These are phyloP conservation scores for Zosterops borbonicus DNA, from an alignment of 2,113 vertebrate species.

Conservation along the genomic window DNA sequence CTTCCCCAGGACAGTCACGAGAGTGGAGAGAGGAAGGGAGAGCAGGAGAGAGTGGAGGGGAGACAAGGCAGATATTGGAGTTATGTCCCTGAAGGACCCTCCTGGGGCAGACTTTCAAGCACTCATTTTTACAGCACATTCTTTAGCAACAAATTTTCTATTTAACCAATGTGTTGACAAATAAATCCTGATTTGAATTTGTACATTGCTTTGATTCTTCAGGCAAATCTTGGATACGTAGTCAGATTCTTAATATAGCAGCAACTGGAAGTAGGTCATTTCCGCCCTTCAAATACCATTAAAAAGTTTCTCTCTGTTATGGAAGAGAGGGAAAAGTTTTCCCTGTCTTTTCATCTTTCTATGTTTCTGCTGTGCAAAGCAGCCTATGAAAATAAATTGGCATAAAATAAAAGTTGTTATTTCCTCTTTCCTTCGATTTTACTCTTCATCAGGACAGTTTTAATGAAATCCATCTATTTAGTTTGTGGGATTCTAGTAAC, in stretches of 20 bases:
- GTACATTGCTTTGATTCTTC: constrained; percentile 42
- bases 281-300: constrained; percentile 35
- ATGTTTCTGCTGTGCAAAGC: neutral
- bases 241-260: constrained; percentile 54
- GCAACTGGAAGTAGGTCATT: constrained; percentile 55
- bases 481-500: neutral
- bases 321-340: neutral
- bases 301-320: neutral
- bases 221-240: constrained; percentile 27
- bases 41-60: neutral
- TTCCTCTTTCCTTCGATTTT: constrained; percentile 8
- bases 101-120: neutral
- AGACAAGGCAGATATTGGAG: neutral
- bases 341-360: constrained; percentile 22
- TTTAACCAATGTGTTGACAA: constrained; percentile 47
- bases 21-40: neutral
- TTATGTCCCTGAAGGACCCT: constrained; percentile 42
- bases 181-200: constrained; percentile 48
- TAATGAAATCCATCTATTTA: constrained; percentile 32
- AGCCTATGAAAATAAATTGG: constrained; percentile 42
- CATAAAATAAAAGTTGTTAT: constrained; percentile 30
- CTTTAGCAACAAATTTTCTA: constrained; percentile 17
- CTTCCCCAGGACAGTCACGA: neutral
- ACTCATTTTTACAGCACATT: neutral
- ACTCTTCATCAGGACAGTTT: neutral